Base-by-base conservation (phyloP, 2,888 invertebrate species). In the Sepiola atlantica region DNA sequence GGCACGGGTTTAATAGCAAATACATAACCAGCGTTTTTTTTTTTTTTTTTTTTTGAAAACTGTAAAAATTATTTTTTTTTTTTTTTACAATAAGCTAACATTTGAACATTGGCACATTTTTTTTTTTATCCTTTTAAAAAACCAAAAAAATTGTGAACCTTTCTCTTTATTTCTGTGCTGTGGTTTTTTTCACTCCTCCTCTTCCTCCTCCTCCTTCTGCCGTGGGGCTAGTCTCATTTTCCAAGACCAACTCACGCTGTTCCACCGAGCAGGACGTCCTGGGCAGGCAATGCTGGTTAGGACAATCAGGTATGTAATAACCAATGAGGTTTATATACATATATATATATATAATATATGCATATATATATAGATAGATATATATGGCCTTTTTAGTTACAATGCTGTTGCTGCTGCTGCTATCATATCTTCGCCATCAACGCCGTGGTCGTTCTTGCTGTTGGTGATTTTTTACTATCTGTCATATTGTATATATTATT, bases 221-320 rank as follows among this genome's bases (percentile, higher is more conserved):
- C 92, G 16, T 55, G 45, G 92, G 92, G 28, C 55, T 92, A 92
- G 92, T 92, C 55, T 92, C 92, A 28, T 92, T 92, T 92, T 92
- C 92, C 92, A 92, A 92, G 92, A 92, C 92, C 54, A 92, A 92
- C 55, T 92, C 92, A 8, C 92, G 92, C 92, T 92, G 92, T 92
- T 92, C 92, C 45, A 92, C 92, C 28, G 92, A 92, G 92, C 92
- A 92, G 92, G 92, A 92, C 28, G 54, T 92, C 54, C 55, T 92
- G 92, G 54, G 92, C 92, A 92, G 92, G 20, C 92, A 92, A 55
- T 92, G 92, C 92, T 92, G 92, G 92, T 92, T 92, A 92, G 92
- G 92, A 92, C 45, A 45, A 18, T 92, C 92, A 92, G 92, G 92
- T 92, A 92, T 45, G 92, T 92, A 92, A 92, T 55, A 55, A 18